phyloP scores from a whole-genome alignment of 2,113 vertebrate species.

The Odobenus rosmarus region DNA sequence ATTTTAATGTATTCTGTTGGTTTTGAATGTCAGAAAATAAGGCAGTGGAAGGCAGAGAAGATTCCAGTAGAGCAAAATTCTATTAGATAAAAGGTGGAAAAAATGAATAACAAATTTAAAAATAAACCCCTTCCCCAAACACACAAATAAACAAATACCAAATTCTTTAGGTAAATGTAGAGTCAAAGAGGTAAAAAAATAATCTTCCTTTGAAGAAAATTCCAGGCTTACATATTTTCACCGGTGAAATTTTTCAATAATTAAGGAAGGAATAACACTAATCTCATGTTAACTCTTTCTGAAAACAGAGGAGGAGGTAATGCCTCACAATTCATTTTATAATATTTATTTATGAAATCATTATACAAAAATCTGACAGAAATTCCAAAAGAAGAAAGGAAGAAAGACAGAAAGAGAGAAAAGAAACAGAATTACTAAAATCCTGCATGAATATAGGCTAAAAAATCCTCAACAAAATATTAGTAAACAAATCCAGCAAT shows the following conservation, averaged over 20 bases:
- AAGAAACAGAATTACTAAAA: neutral
- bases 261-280: neutral
- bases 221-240: neutral
- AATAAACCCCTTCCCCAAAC: neutral
- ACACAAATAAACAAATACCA: constrained; percentile 5
- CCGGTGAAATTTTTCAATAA: constrained; percentile 1
- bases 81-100: neutral
- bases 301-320: constrained; percentile 7
- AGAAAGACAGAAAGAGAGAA: neutral
- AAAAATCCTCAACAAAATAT: neutral
- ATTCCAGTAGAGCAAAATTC: neutral
- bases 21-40: neutral
- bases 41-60: neutral
- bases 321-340: neutral
- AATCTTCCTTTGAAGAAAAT: neutral
- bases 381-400: neutral
- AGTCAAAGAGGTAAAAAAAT: neutral
- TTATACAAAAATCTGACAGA: neutral
- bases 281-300: neutral
- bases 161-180: neutral
- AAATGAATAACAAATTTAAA: neutral
- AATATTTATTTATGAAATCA: neutral
- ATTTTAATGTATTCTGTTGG: neutral
- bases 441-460: neutral
- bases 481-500: neutral